Conservation (phyloP, 2,888 invertebrate species). For the Trissonchulus latispiculum region DNA sequence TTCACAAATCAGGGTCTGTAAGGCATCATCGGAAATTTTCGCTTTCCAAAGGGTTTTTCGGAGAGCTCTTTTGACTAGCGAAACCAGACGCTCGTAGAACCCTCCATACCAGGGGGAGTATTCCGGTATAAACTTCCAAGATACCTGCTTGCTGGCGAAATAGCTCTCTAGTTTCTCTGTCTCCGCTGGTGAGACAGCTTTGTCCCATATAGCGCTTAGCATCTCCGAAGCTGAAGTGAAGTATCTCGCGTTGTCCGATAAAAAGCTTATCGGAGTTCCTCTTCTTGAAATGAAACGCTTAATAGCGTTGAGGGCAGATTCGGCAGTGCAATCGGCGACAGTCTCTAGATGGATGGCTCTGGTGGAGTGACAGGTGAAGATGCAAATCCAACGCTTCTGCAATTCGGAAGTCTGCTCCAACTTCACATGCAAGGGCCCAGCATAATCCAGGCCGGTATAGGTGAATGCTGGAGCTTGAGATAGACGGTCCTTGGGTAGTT, state of each 20-base stretch:
- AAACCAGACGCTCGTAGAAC: not conserved
- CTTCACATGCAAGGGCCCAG: not conserved
- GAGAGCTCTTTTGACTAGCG: not conserved
- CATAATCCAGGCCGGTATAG: constrained; percentile 10
- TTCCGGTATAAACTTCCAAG: not conserved
- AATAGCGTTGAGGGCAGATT: not conserved
- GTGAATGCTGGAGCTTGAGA: constrained; percentile 1
- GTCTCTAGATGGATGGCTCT: constrained; percentile 21
- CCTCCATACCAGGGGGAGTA: not conserved
- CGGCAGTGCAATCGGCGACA: not conserved
- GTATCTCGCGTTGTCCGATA: constrained; percentile 12
- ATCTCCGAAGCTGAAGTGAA: not conserved
- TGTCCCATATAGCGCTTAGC: not conserved
- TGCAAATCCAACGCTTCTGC: constrained; percentile 11
- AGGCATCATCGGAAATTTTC: not conserved
- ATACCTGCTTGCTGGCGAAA: not conserved
- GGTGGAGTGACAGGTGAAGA: constrained; percentile 19
- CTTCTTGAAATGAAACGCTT: not conserved
- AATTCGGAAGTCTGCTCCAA: not conserved
- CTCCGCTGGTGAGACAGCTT: not conserved
- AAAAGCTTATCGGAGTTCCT: not conserved
- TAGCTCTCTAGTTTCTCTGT: not conserved
- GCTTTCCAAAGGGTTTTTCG: constrained; percentile 4
- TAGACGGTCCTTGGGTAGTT: constrained; percentile 10
- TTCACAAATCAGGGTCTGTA: not conserved